phyloP scores from a whole-genome alignment of 2,797 vertebrate genomes.

The Macroramphosus scolopax region DNA sequence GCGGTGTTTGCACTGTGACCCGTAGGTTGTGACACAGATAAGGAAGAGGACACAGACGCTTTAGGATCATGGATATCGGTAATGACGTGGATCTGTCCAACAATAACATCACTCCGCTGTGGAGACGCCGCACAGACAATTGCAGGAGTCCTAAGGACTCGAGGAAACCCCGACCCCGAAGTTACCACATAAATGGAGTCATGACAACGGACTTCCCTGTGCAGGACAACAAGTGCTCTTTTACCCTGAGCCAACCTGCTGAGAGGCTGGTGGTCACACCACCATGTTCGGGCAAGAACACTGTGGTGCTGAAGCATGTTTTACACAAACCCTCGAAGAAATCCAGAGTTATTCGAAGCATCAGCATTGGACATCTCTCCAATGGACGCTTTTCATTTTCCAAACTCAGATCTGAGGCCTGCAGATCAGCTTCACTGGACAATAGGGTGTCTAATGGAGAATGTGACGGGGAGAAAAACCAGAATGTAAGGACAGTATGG shows the following conservation, averaged over 20 bases:
- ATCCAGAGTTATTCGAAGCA: slow-evolving; percentile 67
- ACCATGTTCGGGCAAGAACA: slow-evolving; percentile 35
- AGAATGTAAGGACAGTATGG: slow-evolving; percentile 44
- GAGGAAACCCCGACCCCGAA: slow-evolving; percentile 75
- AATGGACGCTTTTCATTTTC: slow-evolving; percentile 73
- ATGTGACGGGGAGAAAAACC: slow-evolving; percentile 33
- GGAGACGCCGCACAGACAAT: slow-evolving; percentile 75
- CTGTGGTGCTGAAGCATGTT: slow-evolving; percentile 65
- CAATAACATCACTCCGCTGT: slow-evolving; percentile 80
- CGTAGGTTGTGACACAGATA: slow-evolving; percentile 19
- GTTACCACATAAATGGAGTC: slow-evolving; percentile 84
- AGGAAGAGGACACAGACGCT: slow-evolving; percentile 14
- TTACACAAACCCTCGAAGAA: slow-evolving; percentile 76
- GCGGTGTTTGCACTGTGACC: slow-evolving; percentile 46
- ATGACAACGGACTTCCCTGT: slow-evolving; percentile 81
- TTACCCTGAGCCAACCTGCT: slow-evolving; percentile 68
- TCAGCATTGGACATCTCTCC: slow-evolving; percentile 72
- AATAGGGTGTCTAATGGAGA: slow-evolving; percentile 51
- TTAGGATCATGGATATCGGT: slow-evolving; percentile 71
- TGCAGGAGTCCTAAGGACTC: slow-evolving; percentile 50
- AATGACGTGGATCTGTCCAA: slow-evolving; percentile 84
- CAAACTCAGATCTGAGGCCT: slow-evolving; percentile 63
- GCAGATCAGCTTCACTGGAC: slow-evolving; percentile 51
- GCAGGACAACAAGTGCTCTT: slow-evolving; percentile 73
- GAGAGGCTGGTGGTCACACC: slow-evolving; percentile 60